Evolutionary conservation across 2,797 vertebrate genomes (phyloP).

Genomic region (Lepus oiostolus): DNA sequence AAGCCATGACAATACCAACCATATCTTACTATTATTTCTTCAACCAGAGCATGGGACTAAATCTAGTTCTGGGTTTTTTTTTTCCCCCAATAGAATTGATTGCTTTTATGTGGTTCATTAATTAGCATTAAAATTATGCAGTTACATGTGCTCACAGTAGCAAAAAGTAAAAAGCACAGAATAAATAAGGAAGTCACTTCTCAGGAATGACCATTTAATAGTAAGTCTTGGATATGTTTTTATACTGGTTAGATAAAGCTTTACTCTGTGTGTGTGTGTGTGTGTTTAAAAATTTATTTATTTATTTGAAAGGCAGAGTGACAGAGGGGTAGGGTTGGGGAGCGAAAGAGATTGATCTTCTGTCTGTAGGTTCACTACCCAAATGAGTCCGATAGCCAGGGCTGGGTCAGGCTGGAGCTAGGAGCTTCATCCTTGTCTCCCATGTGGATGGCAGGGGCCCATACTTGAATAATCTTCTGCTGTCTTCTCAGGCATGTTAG

Average conservation of each 20-base stretch:
- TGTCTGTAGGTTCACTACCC: too few relatives aligned
- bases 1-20: neutral
- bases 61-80: neutral
- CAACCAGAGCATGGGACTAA: neutral
- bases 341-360: too few relatives aligned
- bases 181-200: neutral
- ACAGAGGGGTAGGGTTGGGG: too few relatives aligned
- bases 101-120: slow-evolving; percentile 29
- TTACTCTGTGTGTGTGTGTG: too few relatives aligned
- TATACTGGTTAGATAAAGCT: slow-evolving; percentile 2
- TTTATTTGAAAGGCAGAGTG: too few relatives aligned
- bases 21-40: neutral
- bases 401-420: too few relatives aligned
- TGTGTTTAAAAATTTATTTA: too few relatives aligned
- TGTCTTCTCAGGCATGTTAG: too few relatives aligned
- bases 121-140: slow-evolving; percentile 3
- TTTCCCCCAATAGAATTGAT: neutral
- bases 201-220: neutral
- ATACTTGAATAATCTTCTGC: too few relatives aligned
- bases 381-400: too few relatives aligned
- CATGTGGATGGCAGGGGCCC: too few relatives aligned
- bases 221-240: neutral
- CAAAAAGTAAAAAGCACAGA: slow-evolving; percentile 11
- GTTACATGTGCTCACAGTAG: slow-evolving; percentile 11
- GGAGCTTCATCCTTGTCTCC: too few relatives aligned